Evolutionary conservation across 1,140 invertebrate species (phyloP).

Genomic region (Homalodisca vitripennis): DNA sequence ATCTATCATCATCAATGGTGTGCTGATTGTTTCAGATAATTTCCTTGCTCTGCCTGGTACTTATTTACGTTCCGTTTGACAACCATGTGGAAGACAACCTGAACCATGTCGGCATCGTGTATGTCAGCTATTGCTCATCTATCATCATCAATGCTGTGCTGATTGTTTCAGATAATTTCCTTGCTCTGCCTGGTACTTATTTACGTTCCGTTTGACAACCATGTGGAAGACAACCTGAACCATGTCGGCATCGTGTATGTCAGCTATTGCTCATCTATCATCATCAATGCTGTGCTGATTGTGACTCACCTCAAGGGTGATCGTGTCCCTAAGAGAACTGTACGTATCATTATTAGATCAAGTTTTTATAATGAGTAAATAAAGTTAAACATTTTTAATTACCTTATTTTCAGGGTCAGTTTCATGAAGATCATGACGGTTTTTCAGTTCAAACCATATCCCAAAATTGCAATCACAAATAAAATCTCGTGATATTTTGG

Average conservation of each 20-base stretch:
- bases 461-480: too few relatives aligned
- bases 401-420: too few relatives aligned
- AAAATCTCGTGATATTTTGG: too few relatives aligned
- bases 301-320: constrained; percentile 59
- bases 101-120: constrained; percentile 56
- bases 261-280: constrained; percentile 56
- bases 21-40: constrained; percentile 56
- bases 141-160: constrained; percentile 63
- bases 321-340: constrained; percentile 62
- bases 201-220: constrained; percentile 55
- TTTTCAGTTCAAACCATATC: too few relatives aligned
- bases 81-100: constrained; percentile 50
- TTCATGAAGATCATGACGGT: too few relatives aligned
- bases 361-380: not conserved
- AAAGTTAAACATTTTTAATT: not conserved
- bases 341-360: constrained; percentile 39
- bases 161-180: constrained; percentile 52
- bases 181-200: constrained; percentile 55
- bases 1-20: constrained; percentile 62
- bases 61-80: constrained; percentile 57
- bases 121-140: constrained; percentile 56
- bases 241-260: constrained; percentile 58
- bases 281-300: constrained; percentile 62
- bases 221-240: constrained; percentile 51
- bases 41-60: constrained; percentile 53